Evolutionary conservation across 2,888 invertebrate species (phyloP).

Genomic region (Spodoptera exigua): DNA sequence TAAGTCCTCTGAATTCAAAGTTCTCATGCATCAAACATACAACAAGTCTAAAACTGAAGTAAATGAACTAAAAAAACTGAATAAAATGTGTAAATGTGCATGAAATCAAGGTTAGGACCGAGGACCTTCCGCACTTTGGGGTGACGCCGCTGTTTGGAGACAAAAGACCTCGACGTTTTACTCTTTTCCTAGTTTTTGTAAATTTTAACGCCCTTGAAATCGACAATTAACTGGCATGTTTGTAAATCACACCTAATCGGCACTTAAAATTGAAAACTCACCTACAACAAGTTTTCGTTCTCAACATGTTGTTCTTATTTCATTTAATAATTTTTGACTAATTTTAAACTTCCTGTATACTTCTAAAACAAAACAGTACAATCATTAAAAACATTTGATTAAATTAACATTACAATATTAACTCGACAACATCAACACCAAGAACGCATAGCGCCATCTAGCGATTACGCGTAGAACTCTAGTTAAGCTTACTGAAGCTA

Average conservation of each 20-base stretch:
- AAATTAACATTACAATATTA: neutral
- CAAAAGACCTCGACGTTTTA: conserved; percentile 76
- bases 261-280: conserved; percentile 9
- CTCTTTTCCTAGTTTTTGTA: conserved; percentile 84
- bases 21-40: conserved; percentile 32
- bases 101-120: conserved; percentile 66
- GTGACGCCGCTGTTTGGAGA: conserved; percentile 78
- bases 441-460: conserved; percentile 68
- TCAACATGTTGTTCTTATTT: neutral
- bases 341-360: neutral
- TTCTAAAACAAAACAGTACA: neutral
- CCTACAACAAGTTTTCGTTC: conserved; percentile 6
- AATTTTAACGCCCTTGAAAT: conserved; percentile 80
- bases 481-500: conserved; percentile 21
- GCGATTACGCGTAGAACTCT: conserved; percentile 43
- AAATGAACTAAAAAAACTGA: neutral
- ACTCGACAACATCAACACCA: conserved; percentile 1
- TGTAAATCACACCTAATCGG: conserved; percentile 46
- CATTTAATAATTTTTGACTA: neutral
- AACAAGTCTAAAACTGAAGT: conserved; percentile 55
- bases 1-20: conserved; percentile 19
- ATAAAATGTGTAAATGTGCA: conserved; percentile 59
- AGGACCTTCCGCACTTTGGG: conserved; percentile 79
- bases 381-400: neutral
- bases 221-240: conserved; percentile 63